These are phyloP conservation scores for Melieria omissa DNA, from an alignment of 2,888 invertebrate genomes.

Conservation along the genomic window DNA sequence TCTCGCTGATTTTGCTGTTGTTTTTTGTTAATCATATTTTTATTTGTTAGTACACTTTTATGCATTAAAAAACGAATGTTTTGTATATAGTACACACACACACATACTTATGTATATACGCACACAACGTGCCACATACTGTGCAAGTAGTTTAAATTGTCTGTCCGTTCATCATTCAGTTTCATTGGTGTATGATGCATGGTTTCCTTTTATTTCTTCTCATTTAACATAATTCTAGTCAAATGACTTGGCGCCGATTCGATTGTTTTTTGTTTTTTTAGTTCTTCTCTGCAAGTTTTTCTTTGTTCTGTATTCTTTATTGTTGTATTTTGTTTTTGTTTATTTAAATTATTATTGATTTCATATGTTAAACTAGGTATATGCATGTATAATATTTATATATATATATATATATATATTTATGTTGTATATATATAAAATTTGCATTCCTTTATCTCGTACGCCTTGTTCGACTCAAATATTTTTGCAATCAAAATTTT, in stretches of 20 bases:
- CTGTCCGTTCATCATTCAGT: not conserved
- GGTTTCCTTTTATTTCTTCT: constrained; percentile 6
- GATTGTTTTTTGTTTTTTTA: not conserved
- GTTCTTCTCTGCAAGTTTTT: not conserved
- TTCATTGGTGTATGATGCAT: constrained; percentile 1
- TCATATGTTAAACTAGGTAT: not conserved
- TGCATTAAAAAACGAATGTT: constrained; percentile 13
- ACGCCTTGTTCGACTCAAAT: not conserved
- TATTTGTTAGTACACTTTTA: constrained; percentile 6
- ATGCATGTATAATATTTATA: constrained; percentile 3
- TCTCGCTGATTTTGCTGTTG: constrained; percentile 1
- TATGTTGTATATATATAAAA: not conserved
- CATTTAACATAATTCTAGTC: no score
- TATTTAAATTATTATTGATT: not conserved
- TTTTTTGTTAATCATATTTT: constrained; percentile 7
- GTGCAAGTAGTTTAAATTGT: not conserved
- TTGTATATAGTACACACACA: constrained; percentile 4
- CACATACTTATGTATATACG: constrained; percentile 7
- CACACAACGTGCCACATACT: constrained; percentile 3
- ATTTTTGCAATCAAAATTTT: not conserved
- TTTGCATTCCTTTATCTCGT: not conserved
- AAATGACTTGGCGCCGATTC: no score
- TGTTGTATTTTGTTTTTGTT: no score
- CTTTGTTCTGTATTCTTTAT: no score
- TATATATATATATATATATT: not conserved